phyloP scores from a whole-genome alignment of 2,113 vertebrate species.

The Orcinus orca region DNA sequence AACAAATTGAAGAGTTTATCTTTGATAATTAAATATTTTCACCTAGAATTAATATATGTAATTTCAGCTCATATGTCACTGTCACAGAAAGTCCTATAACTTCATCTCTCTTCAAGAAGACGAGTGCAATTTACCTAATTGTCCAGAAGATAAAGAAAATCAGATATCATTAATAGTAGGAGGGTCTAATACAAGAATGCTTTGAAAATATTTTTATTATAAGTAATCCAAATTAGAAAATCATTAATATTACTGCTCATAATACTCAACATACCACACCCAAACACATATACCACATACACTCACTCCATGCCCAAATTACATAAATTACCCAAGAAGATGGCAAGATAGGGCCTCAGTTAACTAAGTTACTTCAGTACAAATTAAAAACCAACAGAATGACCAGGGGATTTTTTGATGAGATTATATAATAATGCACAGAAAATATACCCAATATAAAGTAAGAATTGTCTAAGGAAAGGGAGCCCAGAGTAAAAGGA shows the following conservation, averaged over 20 bases:
- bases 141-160: neutral
- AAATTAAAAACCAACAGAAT: neutral
- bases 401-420: neutral
- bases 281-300: neutral
- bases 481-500: neutral
- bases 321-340: neutral
- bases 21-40: neutral
- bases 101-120: neutral
- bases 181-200: neutral
- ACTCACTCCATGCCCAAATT: neutral
- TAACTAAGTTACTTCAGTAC: neutral
- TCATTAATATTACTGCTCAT: neutral
- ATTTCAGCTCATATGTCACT: neutral
- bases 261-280: neutral
- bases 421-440: neutral
- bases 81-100: neutral
- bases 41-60: neutral
- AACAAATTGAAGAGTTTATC: neutral
- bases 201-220: neutral
- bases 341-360: neutral
- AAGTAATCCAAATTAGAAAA: slow-evolving; percentile 9
- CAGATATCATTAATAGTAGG: neutral
- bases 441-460: neutral
- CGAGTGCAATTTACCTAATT: neutral
- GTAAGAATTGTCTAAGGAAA: neutral